A percentile compares a stretch with the other conserved stretches of the same genome.
phyloP scores from a whole-genome alignment of 2,797 vertebrate genomes.

The Agapornis canus region DNA sequence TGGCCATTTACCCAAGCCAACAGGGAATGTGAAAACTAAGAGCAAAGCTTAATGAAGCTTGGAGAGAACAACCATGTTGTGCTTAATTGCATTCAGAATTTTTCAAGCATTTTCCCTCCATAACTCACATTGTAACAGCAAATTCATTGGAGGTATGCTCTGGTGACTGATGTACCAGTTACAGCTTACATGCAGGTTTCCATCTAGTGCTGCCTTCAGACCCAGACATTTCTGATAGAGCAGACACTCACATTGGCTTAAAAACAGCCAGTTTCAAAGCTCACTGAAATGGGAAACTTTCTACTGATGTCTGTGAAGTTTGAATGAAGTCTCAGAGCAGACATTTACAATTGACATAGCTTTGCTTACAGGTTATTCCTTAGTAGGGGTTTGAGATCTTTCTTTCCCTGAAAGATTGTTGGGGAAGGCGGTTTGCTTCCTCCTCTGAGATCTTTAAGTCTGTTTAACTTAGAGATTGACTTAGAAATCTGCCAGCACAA shows the following conservation, averaged over 20 bases:
- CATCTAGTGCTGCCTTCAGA: slow-evolving; percentile 35
- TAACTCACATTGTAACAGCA: neutral
- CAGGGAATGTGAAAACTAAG: slow-evolving; percentile 30
- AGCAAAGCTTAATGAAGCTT: slow-evolving; percentile 65
- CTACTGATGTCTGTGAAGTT: neutral
- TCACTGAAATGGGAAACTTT: slow-evolving; percentile 25
- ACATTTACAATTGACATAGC: slow-evolving; percentile 10
- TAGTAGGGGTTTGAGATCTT: neutral
- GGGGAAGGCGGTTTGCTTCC: neutral
- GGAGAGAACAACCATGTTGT: slow-evolving; percentile 43
- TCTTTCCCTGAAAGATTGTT: neutral
- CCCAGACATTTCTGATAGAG: neutral
- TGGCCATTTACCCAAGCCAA: slow-evolving; percentile 10
- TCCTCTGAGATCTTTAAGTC: slow-evolving; percentile 32
- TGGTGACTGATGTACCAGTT: slow-evolving; percentile 19
- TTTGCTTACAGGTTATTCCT: slow-evolving; percentile 20
- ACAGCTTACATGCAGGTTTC: neutral
- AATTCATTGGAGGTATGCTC: slow-evolving; percentile 22
- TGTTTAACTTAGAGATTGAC: slow-evolving; percentile 12
- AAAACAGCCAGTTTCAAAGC: slow-evolving; percentile 1
- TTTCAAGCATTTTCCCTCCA: slow-evolving; percentile 43
- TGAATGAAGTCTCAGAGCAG: neutral
- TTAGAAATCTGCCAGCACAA: slow-evolving; percentile 38
- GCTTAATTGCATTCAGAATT: slow-evolving; percentile 46
- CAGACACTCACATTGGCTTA: accelerated